Conservation (phyloP, 2,797 vertebrate species). For the Mormyrops attenuatus region DNA sequence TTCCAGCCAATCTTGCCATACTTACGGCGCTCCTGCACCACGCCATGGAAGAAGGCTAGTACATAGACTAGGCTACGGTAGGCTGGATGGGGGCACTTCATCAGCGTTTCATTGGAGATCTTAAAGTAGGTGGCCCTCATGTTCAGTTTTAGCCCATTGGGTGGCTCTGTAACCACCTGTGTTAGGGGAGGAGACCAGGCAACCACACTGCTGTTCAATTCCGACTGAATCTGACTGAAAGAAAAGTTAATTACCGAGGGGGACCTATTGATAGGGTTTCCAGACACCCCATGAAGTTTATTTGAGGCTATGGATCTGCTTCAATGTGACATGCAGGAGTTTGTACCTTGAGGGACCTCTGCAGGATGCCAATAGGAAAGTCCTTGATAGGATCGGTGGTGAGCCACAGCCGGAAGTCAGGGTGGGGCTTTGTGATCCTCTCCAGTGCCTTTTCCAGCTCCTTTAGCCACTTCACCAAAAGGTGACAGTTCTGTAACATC, state of each 20-base stretch:
- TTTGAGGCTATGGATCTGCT: background rate
- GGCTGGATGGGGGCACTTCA: slow-evolving; percentile 72
- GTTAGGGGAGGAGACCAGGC: background rate
- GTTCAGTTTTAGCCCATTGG: slow-evolving; percentile 90
- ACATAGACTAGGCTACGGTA: slow-evolving; percentile 83
- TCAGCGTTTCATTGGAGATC: slow-evolving; percentile 69
- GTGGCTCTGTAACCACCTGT: slow-evolving; percentile 92
- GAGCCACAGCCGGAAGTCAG: slow-evolving; percentile 88
- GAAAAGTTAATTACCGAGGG: background rate
- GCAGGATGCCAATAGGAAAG: slow-evolving; percentile 89
- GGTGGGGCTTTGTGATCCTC: slow-evolving; percentile 75
- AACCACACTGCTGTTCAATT: background rate
- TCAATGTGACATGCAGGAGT: background rate
- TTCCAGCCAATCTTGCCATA: slow-evolving; percentile 98
- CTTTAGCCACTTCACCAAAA: slow-evolving; percentile 86
- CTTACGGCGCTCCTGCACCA: slow-evolving; percentile 92
- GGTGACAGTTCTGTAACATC: slow-evolving; percentile 94
- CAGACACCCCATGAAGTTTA: background rate
- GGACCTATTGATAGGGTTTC: background rate
- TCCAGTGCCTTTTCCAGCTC: slow-evolving; percentile 87
- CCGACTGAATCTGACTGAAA: background rate
- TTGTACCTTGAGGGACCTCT: slow-evolving; percentile 86
- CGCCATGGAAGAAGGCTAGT: slow-evolving; percentile 90
- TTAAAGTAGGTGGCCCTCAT: slow-evolving; percentile 89
- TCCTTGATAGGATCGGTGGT: slow-evolving; percentile 86